Conservation (phyloP, 1,140 invertebrate genomes). For the Papilio machaon region DNA sequence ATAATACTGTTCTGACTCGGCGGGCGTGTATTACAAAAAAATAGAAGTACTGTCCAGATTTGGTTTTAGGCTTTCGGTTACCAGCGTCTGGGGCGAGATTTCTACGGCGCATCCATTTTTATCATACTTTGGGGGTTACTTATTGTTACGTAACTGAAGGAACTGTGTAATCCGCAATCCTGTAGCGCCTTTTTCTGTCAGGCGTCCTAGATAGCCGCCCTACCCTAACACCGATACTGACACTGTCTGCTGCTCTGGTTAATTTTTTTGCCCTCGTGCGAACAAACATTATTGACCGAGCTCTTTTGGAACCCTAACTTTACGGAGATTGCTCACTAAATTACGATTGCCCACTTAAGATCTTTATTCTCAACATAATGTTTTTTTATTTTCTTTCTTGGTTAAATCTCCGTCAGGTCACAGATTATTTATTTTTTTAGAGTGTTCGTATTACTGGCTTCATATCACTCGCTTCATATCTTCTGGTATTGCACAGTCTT, state of each 20-base stretch:
- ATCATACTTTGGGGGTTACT: too few relatives aligned
- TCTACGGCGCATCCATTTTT: too few relatives aligned
- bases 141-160: too few relatives aligned
- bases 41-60: too few relatives aligned
- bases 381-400: constrained; percentile 17
- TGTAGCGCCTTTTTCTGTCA: too few relatives aligned
- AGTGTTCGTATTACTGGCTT: neutral
- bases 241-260: neutral
- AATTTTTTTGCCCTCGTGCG: neutral
- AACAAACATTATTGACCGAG: neutral
- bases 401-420: neutral
- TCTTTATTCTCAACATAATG: constrained; percentile 16
- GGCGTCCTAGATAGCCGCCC: too few relatives aligned
- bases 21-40: too few relatives aligned
- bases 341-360: constrained; percentile 29
- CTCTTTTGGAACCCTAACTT: neutral
- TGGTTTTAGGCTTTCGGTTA: too few relatives aligned
- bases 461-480: neutral
- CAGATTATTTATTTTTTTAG: neutral
- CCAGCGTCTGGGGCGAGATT: too few relatives aligned
- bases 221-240: neutral
- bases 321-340: constrained; percentile 25
- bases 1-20: too few relatives aligned
- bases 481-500: neutral
- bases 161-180: too few relatives aligned